Percentiles rank a stretch among this genome's conserved stretches.
These are phyloP conservation scores for Schizaphis graminum DNA, from an alignment of 2,888 invertebrate genomes.

Conservation along the genomic window DNA sequence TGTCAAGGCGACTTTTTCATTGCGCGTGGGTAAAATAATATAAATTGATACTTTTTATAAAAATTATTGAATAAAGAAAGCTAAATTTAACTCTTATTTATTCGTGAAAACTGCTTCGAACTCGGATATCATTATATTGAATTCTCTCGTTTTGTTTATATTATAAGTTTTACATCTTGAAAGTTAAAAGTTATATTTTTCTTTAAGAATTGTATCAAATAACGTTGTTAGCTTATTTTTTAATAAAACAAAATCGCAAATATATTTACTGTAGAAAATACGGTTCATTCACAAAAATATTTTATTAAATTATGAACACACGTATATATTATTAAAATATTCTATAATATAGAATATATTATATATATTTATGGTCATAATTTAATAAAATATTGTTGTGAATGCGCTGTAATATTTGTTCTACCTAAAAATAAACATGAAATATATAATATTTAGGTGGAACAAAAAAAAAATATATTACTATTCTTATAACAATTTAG, in stretches of 20 bases:
- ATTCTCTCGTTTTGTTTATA: background rate
- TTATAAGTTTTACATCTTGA: background rate
- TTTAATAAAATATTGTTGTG: too few relatives aligned
- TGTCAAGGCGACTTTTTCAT: background rate
- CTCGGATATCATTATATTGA: background rate
- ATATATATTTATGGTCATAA: too few relatives aligned
- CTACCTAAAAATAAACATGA: too few relatives aligned
- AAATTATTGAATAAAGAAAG: background rate
- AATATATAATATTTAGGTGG: too few relatives aligned
- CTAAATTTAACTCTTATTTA: conserved; percentile 3
- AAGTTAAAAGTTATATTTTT: background rate
- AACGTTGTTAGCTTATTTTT: background rate
- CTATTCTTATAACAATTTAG: background rate
- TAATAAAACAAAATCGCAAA: background rate
- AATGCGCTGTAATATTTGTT: too few relatives aligned
- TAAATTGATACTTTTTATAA: background rate
- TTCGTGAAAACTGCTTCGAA: background rate
- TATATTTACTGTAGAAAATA: background rate
- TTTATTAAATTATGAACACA: background rate
- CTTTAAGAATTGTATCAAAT: background rate
- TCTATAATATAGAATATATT: too few relatives aligned
- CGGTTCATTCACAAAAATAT: background rate
- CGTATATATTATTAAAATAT: background rate
- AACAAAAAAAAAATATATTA: background rate
- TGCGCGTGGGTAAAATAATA: background rate